phyloP scores from a whole-genome alignment of 2,797 vertebrate species.

The Parauchenoglanis punctatus region DNA sequence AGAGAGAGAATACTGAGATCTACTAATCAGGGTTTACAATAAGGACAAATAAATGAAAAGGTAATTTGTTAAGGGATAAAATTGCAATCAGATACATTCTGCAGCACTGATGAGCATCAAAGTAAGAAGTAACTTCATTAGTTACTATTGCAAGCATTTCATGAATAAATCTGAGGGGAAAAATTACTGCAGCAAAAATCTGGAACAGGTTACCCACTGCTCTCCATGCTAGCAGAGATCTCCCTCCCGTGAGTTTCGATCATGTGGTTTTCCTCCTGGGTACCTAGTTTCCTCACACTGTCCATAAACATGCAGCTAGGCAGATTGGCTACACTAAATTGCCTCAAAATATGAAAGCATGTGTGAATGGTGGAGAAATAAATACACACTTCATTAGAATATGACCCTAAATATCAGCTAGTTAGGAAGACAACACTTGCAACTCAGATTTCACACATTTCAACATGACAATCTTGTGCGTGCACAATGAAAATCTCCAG shows the following conservation, averaged over 20 bases:
- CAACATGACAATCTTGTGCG: neutral
- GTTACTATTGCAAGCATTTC: neutral
- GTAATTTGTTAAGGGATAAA: too few relatives aligned
- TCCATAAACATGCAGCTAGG: neutral
- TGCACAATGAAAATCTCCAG: neutral
- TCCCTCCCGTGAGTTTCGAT: neutral
- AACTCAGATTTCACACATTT: neutral
- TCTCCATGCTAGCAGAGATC: neutral
- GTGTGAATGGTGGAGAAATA: neutral
- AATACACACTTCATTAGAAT: neutral
- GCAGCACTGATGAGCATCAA: too few relatives aligned
- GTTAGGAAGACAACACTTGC: neutral
- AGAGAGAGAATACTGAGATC: too few relatives aligned
- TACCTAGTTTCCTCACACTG: too few relatives aligned
- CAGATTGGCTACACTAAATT: neutral
- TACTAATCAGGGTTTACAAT: too few relatives aligned
- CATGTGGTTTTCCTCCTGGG: neutral
- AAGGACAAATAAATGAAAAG: too few relatives aligned
- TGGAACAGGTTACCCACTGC: neutral
- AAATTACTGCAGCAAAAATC: neutral
- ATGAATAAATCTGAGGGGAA: neutral
- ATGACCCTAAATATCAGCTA: neutral
- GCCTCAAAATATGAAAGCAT: neutral
- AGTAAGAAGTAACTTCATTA: neutral
- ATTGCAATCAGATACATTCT: too few relatives aligned